Evolutionary conservation across 2,113 vertebrate species (phyloP).

Genomic region (Neoarius graeffei): DNA sequence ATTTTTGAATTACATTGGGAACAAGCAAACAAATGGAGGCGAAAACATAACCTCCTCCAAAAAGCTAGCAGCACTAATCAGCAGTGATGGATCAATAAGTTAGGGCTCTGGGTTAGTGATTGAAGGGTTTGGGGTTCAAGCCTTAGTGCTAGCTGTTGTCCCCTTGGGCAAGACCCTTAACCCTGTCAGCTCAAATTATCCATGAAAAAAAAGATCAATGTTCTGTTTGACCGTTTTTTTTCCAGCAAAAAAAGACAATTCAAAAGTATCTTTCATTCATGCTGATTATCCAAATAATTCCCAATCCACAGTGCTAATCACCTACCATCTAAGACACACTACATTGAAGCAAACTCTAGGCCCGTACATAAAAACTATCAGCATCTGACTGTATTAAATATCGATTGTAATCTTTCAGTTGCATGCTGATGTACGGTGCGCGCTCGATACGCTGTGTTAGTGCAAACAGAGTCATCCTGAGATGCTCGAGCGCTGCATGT

Average conservation of each 20-base stretch:
- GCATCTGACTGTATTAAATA: constrained; percentile 37
- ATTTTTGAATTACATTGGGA: too few species aligned
- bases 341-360: not conserved
- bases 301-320: not conserved
- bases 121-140: too few species aligned
- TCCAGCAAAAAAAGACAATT: not conserved
- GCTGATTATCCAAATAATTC: not conserved
- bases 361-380: constrained; percentile 2
- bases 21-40: too few species aligned
- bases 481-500: constrained; percentile 46
- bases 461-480: constrained; percentile 44
- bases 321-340: not conserved
- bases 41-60: too few species aligned
- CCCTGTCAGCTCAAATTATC: too few species aligned
- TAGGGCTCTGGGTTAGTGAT: too few species aligned
- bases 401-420: constrained; percentile 39
- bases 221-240: not conserved
- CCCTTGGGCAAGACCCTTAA: too few species aligned
- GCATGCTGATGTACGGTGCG: constrained; percentile 23
- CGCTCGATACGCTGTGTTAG: constrained; percentile 12
- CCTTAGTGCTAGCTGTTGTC: too few species aligned
- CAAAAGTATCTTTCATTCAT: not conserved
- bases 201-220: not conserved
- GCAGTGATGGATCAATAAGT: too few species aligned
- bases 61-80: too few species aligned